phyloP scores from a whole-genome alignment of 2,888 invertebrate genomes.

The Muscina levida region DNA sequence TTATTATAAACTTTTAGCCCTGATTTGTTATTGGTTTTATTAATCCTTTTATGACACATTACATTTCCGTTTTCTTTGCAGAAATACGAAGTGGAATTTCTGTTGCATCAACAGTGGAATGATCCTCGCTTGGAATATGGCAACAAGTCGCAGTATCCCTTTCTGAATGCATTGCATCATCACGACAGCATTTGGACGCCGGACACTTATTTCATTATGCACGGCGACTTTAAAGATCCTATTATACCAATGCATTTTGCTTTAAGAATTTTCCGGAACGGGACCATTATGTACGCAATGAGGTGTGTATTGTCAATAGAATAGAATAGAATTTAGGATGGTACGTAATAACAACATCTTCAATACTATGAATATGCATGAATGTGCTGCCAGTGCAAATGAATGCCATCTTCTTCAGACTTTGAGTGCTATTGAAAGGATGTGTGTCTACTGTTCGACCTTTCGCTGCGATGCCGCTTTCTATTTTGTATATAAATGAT shows the following conservation, averaged over 20 bases:
- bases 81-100: constrained; percentile 98
- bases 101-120: constrained; percentile 96
- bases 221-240: constrained; percentile 97
- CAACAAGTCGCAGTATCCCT: constrained; percentile 92
- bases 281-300: constrained; percentile 96
- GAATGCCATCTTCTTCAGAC: constrained; percentile 29
- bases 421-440: constrained; percentile 4
- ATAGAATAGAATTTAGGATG: not conserved
- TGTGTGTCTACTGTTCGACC: not conserved
- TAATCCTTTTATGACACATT: constrained; percentile 7
- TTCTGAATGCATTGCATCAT: constrained; percentile 95
- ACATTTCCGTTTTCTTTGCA: constrained; percentile 76
- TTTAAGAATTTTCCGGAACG: constrained; percentile 94
- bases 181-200: constrained; percentile 96
- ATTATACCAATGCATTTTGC: constrained; percentile 96
- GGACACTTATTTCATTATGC: constrained; percentile 97
- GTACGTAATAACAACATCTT: not conserved
- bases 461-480: not conserved
- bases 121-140: constrained; percentile 93
- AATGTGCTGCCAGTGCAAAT: constrained; percentile 12
- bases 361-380: constrained; percentile 31
- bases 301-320: constrained; percentile 81
- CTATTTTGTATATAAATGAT: constrained; percentile 32
- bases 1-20: constrained; percentile 75
- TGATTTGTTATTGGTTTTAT: not conserved